Conservation (phyloP, 2,113 vertebrate genomes). For the Aythya baeri region DNA sequence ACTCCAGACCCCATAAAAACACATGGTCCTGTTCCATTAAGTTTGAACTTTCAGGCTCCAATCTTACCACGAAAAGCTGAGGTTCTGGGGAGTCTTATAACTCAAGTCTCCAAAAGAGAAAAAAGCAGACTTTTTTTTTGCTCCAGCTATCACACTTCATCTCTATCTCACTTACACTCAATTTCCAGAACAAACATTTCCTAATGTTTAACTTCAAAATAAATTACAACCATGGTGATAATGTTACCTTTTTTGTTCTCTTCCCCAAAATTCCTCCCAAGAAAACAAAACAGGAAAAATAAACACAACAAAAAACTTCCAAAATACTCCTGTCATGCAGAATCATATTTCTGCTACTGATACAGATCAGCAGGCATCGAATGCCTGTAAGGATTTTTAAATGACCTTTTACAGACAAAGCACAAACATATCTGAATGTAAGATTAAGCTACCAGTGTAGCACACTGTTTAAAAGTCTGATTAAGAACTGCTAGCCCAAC, state of each 20-base stretch:
- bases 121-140: neutral
- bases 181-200: neutral
- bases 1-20: neutral
- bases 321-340: neutral
- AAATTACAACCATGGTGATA: neutral
- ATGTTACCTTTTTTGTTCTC: neutral
- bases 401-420: neutral
- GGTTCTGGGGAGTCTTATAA: neutral
- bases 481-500: neutral
- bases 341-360: neutral
- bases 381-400: neutral
- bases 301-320: neutral
- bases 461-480: neutral
- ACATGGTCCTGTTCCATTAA: rapidly evolving
- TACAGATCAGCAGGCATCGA: neutral
- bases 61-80: neutral
- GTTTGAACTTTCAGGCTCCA: neutral
- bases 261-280: neutral
- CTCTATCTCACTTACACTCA: neutral
- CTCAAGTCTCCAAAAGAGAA: neutral
- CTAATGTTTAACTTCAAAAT: neutral
- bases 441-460: neutral
- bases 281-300: neutral
- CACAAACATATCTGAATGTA: neutral
- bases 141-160: neutral